phyloP scores from a whole-genome alignment of 2,888 invertebrate species.

The Gymnoscelis rufifasciata region DNA sequence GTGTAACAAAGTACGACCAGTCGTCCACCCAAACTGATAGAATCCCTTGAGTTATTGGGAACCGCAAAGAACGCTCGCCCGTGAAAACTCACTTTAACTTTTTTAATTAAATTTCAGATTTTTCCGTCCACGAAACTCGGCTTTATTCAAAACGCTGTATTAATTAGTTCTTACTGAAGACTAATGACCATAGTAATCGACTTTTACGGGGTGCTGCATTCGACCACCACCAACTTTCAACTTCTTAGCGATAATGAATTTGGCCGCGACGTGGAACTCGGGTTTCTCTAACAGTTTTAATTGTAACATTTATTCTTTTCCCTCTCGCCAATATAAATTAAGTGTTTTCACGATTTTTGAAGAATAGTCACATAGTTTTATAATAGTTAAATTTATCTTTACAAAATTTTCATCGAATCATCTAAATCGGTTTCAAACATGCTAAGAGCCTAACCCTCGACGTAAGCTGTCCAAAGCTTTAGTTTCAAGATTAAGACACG shows the following conservation, averaged over 20 bases:
- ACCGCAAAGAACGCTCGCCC: conserved; percentile 59
- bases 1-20: too few species aligned
- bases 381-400: too few species aligned
- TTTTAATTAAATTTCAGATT: conserved; percentile 77
- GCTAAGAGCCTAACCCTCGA: too few species aligned
- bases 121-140: conserved; percentile 59
- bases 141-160: conserved; percentile 73
- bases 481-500: too few species aligned
- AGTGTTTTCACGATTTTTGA: too few species aligned
- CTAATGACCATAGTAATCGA: conserved; percentile 65
- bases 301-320: neutral
- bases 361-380: too few species aligned
- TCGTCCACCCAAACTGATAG: conserved; percentile 44
- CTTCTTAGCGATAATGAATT: conserved; percentile 33
- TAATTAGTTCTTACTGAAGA: conserved; percentile 65
- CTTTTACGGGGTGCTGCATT: conserved; percentile 51
- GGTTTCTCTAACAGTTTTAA: neutral
- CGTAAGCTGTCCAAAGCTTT: too few species aligned
- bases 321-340: too few species aligned
- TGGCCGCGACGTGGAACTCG: conserved; percentile 11
- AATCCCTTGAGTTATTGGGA: conserved; percentile 67
- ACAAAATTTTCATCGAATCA: too few species aligned
- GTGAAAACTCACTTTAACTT: conserved; percentile 78
- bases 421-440: too few species aligned
- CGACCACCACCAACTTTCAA: conserved; percentile 16